A percentile compares a stretch with the other conserved stretches of the same genome.
These are phyloP conservation scores for Vireo altiloquus DNA, from an alignment of 2,113 vertebrate genomes.

Conservation along the genomic window DNA sequence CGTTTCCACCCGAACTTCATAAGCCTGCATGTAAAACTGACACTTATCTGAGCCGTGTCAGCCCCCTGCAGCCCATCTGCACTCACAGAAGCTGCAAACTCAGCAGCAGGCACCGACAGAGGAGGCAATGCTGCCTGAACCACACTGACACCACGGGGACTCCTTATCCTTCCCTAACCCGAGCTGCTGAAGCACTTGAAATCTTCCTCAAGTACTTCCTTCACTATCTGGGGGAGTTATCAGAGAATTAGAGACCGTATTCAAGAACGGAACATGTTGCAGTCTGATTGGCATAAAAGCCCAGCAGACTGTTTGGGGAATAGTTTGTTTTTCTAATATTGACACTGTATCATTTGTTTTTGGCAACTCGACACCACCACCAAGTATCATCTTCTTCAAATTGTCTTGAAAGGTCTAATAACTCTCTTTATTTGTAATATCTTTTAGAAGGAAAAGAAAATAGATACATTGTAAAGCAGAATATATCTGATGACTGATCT, in stretches of 20 bases:
- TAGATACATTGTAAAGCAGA: background rate
- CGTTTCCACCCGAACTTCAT: background rate
- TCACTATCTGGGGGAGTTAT: background rate
- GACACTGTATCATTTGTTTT: conserved; percentile 40
- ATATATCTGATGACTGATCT: conserved; percentile 12
- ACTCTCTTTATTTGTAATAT: background rate
- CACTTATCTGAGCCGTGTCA: rapidly evolving
- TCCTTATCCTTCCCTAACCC: background rate
- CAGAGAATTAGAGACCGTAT: background rate
- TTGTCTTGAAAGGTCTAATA: conserved; percentile 29
- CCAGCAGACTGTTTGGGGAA: background rate
- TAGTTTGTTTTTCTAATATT: conserved; percentile 36
- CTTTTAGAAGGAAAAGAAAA: conserved; percentile 28
- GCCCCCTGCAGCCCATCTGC: background rate
- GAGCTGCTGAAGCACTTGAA: rapidly evolving
- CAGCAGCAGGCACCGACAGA: rapidly evolving
- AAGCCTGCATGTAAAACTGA: background rate
- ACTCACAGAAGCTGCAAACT: background rate
- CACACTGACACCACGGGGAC: rapidly evolving
- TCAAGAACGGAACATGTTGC: background rate
- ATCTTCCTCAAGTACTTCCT: background rate
- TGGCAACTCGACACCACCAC: background rate
- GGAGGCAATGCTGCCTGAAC: rapidly evolving
- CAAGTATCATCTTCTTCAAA: conserved; percentile 29
- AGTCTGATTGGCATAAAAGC: background rate